Conservation (phyloP, 1,140 invertebrate species). For the Oncopodura yosiiana region DNA sequence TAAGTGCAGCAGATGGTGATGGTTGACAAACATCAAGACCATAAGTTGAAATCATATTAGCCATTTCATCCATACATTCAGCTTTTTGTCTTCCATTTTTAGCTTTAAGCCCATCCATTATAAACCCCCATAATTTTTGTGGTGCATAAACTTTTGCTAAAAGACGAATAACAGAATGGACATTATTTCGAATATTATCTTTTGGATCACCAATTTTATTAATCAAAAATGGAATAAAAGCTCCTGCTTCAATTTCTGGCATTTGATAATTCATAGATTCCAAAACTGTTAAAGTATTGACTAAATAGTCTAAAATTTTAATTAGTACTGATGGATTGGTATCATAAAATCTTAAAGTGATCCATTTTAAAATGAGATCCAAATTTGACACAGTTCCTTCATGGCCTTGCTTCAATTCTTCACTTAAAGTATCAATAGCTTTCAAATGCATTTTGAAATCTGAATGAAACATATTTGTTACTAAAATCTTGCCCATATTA, state of each 20-base stretch:
- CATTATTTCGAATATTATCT: constrained; percentile 80
- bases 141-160: constrained; percentile 78
- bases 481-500: constrained; percentile 72
- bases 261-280: constrained; percentile 73
- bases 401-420: constrained; percentile 65
- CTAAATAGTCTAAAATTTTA: constrained; percentile 86
- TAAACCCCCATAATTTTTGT: constrained; percentile 75
- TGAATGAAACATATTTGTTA: constrained; percentile 84
- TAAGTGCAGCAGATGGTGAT: constrained; percentile 63
- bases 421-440: constrained; percentile 79
- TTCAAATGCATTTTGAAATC: constrained; percentile 96
- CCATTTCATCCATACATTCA: constrained; percentile 89
- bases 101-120: constrained; percentile 90
- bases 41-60: constrained; percentile 72
- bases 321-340: constrained; percentile 94
- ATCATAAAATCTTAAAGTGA: constrained; percentile 92
- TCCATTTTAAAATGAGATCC: constrained; percentile 92
- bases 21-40: constrained; percentile 76
- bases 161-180: constrained; percentile 73
- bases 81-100: constrained; percentile 93
- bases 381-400: constrained; percentile 77
- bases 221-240: constrained; percentile 71
- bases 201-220: constrained; percentile 81
- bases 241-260: constrained; percentile 78
- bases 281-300: constrained; percentile 67